Percentiles rank a stretch among this genome's conserved stretches.
These are phyloP conservation scores for Hemiprocne comata DNA, from an alignment of 2,113 vertebrate genomes.

Conservation along the genomic window DNA sequence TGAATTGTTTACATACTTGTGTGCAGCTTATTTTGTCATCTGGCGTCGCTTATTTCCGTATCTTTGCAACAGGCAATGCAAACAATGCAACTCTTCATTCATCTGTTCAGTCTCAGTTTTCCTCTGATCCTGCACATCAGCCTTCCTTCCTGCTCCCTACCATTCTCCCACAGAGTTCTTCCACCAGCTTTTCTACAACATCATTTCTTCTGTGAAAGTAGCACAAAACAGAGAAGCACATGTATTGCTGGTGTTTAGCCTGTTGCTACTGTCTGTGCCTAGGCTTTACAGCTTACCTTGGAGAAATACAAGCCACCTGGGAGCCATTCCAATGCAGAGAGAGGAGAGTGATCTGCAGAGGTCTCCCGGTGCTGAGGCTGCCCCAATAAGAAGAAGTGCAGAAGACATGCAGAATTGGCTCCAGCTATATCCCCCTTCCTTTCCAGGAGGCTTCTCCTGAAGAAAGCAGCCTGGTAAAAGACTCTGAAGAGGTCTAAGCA, in stretches of 20 bases:
- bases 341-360: not conserved
- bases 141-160: not conserved
- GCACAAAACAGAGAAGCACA: not conserved
- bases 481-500: not conserved
- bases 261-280: not conserved
- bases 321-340: not conserved
- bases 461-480: not conserved
- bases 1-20: not conserved
- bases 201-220: not conserved
- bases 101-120: not conserved
- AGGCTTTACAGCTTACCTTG: not conserved
- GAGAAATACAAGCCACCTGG: not conserved
- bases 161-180: not conserved
- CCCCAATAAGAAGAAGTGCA: rapidly evolving
- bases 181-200: not conserved
- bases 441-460: not conserved
- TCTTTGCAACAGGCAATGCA: not conserved
- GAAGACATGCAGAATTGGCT: not conserved
- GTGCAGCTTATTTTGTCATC: not conserved
- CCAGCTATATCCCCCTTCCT: not conserved
- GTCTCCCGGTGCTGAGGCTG: not conserved
- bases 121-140: not conserved
- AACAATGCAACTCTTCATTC: not conserved
- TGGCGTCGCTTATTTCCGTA: not conserved
- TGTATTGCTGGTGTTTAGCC: rapidly evolving